Base-by-base conservation (phyloP, 2,888 invertebrate species). In the Plemyria rubiginata region DNA sequence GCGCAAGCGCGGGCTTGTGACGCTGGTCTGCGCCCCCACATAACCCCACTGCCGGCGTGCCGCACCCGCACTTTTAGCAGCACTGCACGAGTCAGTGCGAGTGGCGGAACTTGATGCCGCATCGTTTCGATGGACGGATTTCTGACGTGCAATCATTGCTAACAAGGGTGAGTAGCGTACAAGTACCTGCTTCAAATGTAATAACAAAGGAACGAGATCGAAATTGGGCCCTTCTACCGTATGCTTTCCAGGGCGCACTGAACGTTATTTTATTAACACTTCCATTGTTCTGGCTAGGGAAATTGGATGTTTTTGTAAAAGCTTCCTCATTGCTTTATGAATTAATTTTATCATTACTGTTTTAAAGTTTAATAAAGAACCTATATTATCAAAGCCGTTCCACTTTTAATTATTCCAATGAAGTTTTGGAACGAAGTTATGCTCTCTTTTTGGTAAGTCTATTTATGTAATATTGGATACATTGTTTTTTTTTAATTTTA, bases 1-100 rank as follows among this genome's bases (percentile, higher is more conserved):
- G 87, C 90, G 90, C 90, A 89, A 81, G 88, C 90, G 87, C 83
- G 77, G 72, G 71, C 75, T 65, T 67, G 75, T 66, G 74, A 76
- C 72, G 79, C 74, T 71, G 80, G 85, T 75, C 86, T 76, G 88
- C 80, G 73, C 74, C 75, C 78, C 73, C 79, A 66, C 66, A 76
- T 72, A 71, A 84, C 79, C 74, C 75, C 73, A 65, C 60, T 43
- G 53, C 36, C 56, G 66, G 48, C 43, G 48, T 41, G 51, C 46
- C 36, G 32, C 54, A 28, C 60, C 54, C 65, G 60, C 63, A 45
- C 60, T 73, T 67, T 73, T 71, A 78, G 73, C 72, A 78, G 73
- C 75, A 75, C 70, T 80, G 78, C 79, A 82, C 70, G 76, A 77
- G 78, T 71, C 72, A 70, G 70, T 68, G 74, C 70, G 72, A 75